Evolutionary conservation across 35 echinoderm and acorn worm genomes (phyloP), one percentile per base, ranked within the genome.

Genomic region (Heliocidaris erythrogramma): DNA sequence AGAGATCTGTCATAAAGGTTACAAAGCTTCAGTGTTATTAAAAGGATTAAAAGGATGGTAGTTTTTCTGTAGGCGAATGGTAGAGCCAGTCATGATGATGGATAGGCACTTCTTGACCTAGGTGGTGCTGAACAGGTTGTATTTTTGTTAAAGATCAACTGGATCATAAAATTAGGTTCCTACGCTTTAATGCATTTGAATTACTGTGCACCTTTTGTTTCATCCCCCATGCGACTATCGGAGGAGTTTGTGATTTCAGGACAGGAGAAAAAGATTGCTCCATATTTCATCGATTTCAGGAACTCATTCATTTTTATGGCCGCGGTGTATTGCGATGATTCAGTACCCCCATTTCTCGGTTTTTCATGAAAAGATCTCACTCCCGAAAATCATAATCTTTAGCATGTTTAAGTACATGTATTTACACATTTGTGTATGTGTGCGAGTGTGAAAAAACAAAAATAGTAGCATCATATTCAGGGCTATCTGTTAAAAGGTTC

Each of bases 271-370:
- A 86, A 30, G 21, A 21, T 32, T 18, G 85, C 65, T 89, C 87
- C 87, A 48, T 48, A 32, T 47, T 32, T 89, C 87, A 89, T 32
- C 47, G 17, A 89, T 48, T 89, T 89, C 31, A 89, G 87, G 87
- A 89, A 89, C 47, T 89, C 87, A 89, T 89, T 89, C 87, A 89
- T 89, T 89, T 89, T 89, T 89, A 89, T 89, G 31, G 87, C 32
- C 47, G 87, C 30, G 47, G 0, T 89, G 5, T 13, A 42, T 89
- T 86, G 85, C 31, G 85, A 86, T 86, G 85, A 29, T 86, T 86
- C 85, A 86, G 5, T 17, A 86, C 52, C 52, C 10, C 52, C 52
- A 56, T 69, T 69, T 78, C 65, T n/a, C 27, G 7, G 0, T 78
- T 78, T 24, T 78, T 78, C 21, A 78, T 89, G 29, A 14, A 21